Evolutionary conservation across 2,888 invertebrate genomes (phyloP).

Genomic region (Drosophila mimetica): DNA sequence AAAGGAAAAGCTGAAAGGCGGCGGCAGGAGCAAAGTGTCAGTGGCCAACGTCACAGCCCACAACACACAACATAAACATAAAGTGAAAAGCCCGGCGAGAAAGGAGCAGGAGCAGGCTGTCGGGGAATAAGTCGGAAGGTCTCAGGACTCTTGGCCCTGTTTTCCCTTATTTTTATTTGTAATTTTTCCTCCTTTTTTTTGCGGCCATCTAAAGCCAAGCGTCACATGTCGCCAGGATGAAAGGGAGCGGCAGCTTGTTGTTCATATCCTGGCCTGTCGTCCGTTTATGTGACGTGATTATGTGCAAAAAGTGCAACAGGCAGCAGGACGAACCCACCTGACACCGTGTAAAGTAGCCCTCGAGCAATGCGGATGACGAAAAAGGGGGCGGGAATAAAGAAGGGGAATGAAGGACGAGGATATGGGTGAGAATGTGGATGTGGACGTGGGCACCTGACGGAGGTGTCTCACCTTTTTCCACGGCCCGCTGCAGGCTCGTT

Average conservation of each 20-base stretch:
- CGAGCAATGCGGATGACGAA: slow-evolving; percentile 20
- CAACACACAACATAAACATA: slow-evolving; percentile 67
- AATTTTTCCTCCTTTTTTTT: neutral
- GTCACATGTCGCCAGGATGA: slow-evolving; percentile 73
- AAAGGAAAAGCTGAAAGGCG: slow-evolving; percentile 24
- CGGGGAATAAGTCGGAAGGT: slow-evolving; percentile 54
- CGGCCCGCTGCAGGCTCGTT: slow-evolving; percentile 37
- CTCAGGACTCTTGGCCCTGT: slow-evolving; percentile 15
- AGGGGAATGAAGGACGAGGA: neutral
- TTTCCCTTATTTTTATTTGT: slow-evolving; percentile 4
- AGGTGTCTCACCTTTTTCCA: slow-evolving; percentile 54
- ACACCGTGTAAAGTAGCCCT: slow-evolving; percentile 47
- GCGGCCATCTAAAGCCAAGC: slow-evolving; percentile 73
- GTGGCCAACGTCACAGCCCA: slow-evolving; percentile 58
- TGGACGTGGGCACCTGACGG: slow-evolving; percentile 42
- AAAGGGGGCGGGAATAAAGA: neutral
- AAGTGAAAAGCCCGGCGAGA: slow-evolving; percentile 52
- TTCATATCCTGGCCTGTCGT: slow-evolving; percentile 71
- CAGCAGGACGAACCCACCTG: slow-evolving; percentile 45
- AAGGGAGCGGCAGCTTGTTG: slow-evolving; percentile 32
- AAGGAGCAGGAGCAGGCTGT: slow-evolving; percentile 27
- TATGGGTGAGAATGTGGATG: neutral
- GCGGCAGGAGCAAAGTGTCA: slow-evolving; percentile 59
- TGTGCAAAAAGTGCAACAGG: slow-evolving; percentile 78
- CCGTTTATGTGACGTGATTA: slow-evolving; percentile 80